phyloP scores from a whole-genome alignment of 2,888 invertebrate genomes.

The Andrena haemorrhoa region DNA sequence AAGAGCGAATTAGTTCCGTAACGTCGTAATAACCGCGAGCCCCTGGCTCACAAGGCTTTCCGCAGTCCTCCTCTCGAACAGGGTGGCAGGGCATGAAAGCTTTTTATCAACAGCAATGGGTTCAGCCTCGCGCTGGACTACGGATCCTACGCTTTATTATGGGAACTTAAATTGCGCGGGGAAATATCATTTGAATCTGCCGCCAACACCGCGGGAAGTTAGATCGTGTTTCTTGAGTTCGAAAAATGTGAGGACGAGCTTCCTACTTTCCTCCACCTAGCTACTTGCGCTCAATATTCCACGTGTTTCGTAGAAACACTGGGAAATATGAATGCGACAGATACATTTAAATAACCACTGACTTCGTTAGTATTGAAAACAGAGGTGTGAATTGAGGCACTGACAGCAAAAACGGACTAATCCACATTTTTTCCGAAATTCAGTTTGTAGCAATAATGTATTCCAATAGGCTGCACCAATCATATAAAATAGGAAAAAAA shows the following conservation, averaged over 20 bases:
- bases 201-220: conserved; percentile 9
- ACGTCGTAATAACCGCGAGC: conserved; percentile 13
- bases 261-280: background rate
- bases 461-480: too few species aligned
- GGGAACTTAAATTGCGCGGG: conserved; percentile 21
- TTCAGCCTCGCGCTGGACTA: conserved; percentile 5
- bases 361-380: too few species aligned
- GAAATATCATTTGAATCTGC: conserved; percentile 23
- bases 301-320: background rate
- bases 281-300: background rate
- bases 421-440: too few species aligned
- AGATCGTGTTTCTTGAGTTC: background rate
- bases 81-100: background rate
- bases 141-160: background rate
- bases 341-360: too few species aligned
- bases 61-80: background rate
- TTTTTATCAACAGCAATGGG: conserved; percentile 24
- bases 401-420: too few species aligned
- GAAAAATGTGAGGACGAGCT: background rate
- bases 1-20: conserved; percentile 29
- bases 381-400: too few species aligned
- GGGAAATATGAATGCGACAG: too few species aligned
- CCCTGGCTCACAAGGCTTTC: background rate
- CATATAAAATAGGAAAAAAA: too few species aligned
- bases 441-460: too few species aligned